Conservation (phyloP, 2,113 vertebrate genomes). For the Tretioscincus oriximinensis region DNA sequence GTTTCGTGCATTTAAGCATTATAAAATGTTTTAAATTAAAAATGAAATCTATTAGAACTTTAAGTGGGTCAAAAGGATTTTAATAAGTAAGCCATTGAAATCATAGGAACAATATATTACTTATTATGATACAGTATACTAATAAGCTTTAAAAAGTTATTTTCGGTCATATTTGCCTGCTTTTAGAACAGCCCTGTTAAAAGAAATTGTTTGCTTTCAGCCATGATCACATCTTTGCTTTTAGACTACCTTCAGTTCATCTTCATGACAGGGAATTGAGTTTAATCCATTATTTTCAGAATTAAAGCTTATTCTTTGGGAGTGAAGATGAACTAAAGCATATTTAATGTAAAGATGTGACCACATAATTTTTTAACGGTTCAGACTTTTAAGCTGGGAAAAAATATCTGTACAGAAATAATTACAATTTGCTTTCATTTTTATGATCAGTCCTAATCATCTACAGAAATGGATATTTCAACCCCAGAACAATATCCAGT, state of each 20-base stretch:
- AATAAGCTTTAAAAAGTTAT: neutral
- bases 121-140: neutral
- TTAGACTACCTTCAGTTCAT: too few species aligned
- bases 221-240: too few species aligned
- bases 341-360: too few species aligned
- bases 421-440: slow-evolving; percentile 9
- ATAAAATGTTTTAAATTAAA: neutral
- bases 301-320: too few species aligned
- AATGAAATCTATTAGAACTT: neutral
- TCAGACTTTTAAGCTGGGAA: slow-evolving; percentile 24
- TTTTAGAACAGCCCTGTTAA: neutral
- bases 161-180: neutral
- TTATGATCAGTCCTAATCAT: slow-evolving; percentile 32
- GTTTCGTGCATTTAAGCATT: neutral
- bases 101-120: neutral
- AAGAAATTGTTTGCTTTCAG: neutral
- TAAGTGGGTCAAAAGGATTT: neutral
- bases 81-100: neutral
- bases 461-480: slow-evolving; percentile 83
- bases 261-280: too few species aligned
- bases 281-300: too few species aligned
- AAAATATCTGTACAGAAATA: slow-evolving; percentile 5
- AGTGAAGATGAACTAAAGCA: too few species aligned
- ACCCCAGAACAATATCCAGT: slow-evolving; percentile 79
- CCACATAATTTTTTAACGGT: slow-evolving; percentile 20